Evolutionary conservation across 2,888 invertebrate species (phyloP).

Genomic region (Theretra japonica): DNA sequence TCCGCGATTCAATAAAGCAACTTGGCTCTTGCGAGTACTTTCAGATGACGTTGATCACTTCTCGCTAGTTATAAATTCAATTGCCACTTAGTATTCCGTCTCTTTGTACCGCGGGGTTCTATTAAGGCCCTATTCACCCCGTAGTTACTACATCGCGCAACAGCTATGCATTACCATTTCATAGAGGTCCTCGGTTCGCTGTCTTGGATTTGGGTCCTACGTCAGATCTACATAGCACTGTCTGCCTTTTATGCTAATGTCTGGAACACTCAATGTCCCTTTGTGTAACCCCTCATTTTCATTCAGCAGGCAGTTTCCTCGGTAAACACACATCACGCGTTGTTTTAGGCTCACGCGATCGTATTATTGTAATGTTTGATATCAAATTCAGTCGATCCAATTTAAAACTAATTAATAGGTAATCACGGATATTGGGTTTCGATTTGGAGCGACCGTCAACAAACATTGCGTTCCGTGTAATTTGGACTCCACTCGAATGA

Average conservation of each 20-base stretch:
- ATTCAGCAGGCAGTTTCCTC: conserved; percentile 23
- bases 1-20: neutral
- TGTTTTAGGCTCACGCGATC: conserved; percentile 4
- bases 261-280: conserved; percentile 19
- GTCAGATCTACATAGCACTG: conserved; percentile 16
- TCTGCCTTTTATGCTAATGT: conserved; percentile 26
- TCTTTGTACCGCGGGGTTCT: conserved; percentile 14
- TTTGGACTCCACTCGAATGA: conserved; percentile 9
- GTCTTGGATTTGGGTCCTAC: conserved; percentile 20
- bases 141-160: neutral
- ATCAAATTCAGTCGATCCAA: conserved; percentile 21
- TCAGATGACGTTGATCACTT: conserved; percentile 9
- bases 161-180: conserved; percentile 17
- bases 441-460: conserved; percentile 8
- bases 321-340: conserved; percentile 16
- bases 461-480: conserved; percentile 13
- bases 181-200: conserved; percentile 11
- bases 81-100: conserved; percentile 19
- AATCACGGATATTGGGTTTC: conserved; percentile 18
- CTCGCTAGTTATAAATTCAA: conserved; percentile 17
- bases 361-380: conserved; percentile 7
- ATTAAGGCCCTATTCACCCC: conserved; percentile 8
- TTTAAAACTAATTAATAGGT: conserved; percentile 23
- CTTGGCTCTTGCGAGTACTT: neutral
- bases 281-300: conserved; percentile 26